These are phyloP conservation scores for Plusia festucae DNA, from an alignment of 2,888 invertebrate genomes.

Conservation along the genomic window DNA sequence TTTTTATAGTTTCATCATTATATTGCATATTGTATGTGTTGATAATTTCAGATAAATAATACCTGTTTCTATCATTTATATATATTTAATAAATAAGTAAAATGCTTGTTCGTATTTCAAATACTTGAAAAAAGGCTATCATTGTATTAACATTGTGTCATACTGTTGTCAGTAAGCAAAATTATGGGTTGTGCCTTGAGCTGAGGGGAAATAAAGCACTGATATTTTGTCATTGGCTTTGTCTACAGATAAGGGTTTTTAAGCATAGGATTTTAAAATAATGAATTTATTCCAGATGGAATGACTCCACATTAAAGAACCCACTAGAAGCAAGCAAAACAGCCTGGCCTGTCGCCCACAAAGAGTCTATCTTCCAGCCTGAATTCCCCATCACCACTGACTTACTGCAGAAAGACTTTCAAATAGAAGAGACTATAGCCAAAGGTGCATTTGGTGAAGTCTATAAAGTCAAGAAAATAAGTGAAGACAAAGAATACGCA, in stretches of 20 bases:
- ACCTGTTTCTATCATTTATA: background rate
- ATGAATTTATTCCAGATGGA: slow-evolving; percentile 88
- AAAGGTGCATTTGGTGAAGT: slow-evolving; percentile 97
- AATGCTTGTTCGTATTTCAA: background rate
- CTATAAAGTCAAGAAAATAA: slow-evolving; percentile 92
- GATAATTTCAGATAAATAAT: background rate
- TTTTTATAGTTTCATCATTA: slow-evolving; percentile 2
- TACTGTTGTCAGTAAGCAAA: background rate
- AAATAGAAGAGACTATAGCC: slow-evolving; percentile 93
- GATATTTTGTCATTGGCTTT: background rate
- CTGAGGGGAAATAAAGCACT: too few species aligned
- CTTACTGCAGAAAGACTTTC: slow-evolving; percentile 89
- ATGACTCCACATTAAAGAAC: slow-evolving; percentile 90
- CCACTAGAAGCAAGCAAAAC: slow-evolving; percentile 91
- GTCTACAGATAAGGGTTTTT: background rate
- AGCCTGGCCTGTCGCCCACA: slow-evolving; percentile 94
- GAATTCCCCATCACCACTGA: slow-evolving; percentile 94
- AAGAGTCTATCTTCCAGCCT: slow-evolving; percentile 96
- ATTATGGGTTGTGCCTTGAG: background rate
- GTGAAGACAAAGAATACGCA: slow-evolving; percentile 92
- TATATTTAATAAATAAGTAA: background rate
- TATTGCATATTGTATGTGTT: background rate
- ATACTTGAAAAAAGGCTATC: background rate
- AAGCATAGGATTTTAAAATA: background rate
- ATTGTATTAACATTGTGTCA: background rate